Percentiles rank a stretch among this genome's conserved stretches.
Evolutionary conservation across 2,797 vertebrate species (phyloP).

Genomic region (Anguilla pacifica): DNA sequence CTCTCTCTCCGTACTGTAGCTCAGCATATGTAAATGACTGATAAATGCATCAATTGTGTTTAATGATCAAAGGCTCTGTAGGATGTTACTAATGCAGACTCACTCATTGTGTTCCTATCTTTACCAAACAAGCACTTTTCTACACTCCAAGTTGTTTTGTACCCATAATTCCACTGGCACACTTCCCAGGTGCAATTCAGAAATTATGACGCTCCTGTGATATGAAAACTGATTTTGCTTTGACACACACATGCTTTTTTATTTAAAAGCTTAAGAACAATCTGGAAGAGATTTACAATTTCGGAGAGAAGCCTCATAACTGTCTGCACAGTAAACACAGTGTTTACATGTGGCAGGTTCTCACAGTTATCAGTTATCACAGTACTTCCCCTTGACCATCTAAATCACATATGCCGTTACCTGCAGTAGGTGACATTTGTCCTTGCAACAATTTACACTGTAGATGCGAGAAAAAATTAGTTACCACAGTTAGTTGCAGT

Average conservation of each 20-base stretch:
- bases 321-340: not conserved
- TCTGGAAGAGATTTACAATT: not conserved
- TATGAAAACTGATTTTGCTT: not conserved
- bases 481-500: no score
- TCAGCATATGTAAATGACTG: not conserved
- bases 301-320: not conserved
- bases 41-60: not conserved
- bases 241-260: not conserved
- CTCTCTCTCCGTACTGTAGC: not conserved
- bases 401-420: no score
- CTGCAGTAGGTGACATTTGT: no score
- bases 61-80: not conserved
- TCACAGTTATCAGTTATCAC: no score
- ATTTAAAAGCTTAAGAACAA: not conserved
- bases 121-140: not conserved
- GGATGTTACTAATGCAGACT: not conserved
- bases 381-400: no score
- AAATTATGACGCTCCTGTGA: not conserved
- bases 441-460: no score
- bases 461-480: no score
- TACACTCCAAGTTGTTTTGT: not conserved
- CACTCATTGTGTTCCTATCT: not conserved
- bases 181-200: not conserved
- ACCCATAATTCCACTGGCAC: not conserved
- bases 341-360: not conserved